Evolutionary conservation across 2,797 vertebrate species (phyloP), one percentile per base, ranked within the genome.

Genomic region (Alca torda): DNA sequence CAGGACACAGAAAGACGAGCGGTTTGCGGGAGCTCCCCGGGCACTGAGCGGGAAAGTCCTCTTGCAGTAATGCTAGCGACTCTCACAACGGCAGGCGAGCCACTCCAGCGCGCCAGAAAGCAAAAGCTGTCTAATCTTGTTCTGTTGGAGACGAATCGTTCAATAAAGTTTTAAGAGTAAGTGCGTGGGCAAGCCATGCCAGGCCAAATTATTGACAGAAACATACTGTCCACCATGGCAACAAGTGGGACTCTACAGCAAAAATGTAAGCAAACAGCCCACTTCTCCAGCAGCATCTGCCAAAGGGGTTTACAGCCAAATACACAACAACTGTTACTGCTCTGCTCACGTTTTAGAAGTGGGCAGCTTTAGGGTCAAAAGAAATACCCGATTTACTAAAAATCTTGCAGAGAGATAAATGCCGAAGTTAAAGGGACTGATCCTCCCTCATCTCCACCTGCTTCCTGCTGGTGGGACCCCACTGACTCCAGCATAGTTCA

Each of bases 191-290:
- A 97, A 97, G 95, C 95, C 73, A 46, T 6, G 21, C 97, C 94
- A 96, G 97, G 98, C 98, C 97, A 98, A 98, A 98, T 98, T 98
- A 98, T 97, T 98, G 98, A 98, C 97, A 97, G 98, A 98, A 98
- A 98, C 97, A 97, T 81, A 89, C 96, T 77, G 97, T 96, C 97
- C 96, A 74, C 98, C 98, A 98, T 98, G 97, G 98, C 98, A 98
- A 98, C 98, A 98, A 97, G 98, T 97, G 96, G 96, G 95, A 96
- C 95, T 97, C 97, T 81, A 92, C 77, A 97, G 97, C 95, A 96
- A 97, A 98, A 98, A 98, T 96, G 98, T 98, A 98, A 98, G 98
- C 98, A 97, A 98, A 98, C 97, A 97, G 96, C 96, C 97, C 96
- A 84, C 93, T 96, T 96, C 96, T 97, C 92, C 50, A 10, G 95